Base-by-base conservation (phyloP, 2,888 invertebrate genomes). In the Oligia strigilis region DNA sequence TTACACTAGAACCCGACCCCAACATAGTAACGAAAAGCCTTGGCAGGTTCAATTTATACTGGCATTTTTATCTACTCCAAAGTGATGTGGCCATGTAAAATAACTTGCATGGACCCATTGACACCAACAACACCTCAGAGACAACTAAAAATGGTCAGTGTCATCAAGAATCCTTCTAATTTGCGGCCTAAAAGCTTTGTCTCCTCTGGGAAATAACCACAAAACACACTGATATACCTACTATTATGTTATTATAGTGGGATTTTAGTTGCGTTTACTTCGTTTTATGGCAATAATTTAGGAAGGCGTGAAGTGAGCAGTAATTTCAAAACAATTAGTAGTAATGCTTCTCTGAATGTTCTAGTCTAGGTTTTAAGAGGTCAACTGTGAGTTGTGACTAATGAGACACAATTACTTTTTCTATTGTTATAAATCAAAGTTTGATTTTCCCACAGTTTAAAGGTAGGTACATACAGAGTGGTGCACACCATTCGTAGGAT, bases 111-210 rank as follows among this genome's bases (percentile, higher is more conserved):
- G 65, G 49, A 19, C 72, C 70, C 76, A 82, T 88, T 67, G 81
- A 77, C 83, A 80, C 74, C 66, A 52, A 14, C 65, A 5, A 29
- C 29, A 72, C 77, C 86, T 81, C 46, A 14, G 72, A 55, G 82
- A 52, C 67, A 62, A 36, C 69, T 86, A 86, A 86, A 78, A 82
- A 81, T 83, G 86, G 77, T 19, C 71, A 83, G 77, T 77, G 40
- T 70, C 72, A 88, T 89, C 77, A 87, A 78, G 89, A 81, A 82
- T 84, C 75, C 73, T 69, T 82, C 73, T 89, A 89, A 89, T 89
- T 88, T 76, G 62, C 64, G 77, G 75, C 83, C 82, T 88, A 85
- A 89, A 89, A 89, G 88, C 90, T 73, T 87, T 82, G n/a, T 0
- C 75, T 73, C 88, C 77, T 23, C 23, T n/a, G 88, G 88, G 89